phyloP scores from a whole-genome alignment of 1,140 invertebrate genomes.

The Rhyacophila brunnea region DNA sequence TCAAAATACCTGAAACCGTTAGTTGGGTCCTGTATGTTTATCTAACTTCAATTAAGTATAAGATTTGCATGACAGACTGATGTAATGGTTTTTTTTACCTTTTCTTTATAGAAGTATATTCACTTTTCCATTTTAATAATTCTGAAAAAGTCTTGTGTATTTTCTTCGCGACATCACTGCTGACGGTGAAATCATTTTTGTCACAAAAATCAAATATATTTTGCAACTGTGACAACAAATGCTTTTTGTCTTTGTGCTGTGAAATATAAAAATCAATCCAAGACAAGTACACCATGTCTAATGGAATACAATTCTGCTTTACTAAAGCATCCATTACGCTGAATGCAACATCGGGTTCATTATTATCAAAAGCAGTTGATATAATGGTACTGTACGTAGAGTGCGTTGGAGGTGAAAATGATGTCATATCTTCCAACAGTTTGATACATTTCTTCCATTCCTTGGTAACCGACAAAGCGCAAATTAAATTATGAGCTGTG shows the following conservation, averaged over 20 bases:
- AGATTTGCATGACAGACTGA: too few species aligned
- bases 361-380: constrained; percentile 55
- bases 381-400: constrained; percentile 51
- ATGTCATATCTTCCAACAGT: constrained; percentile 59
- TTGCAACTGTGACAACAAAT: constrained; percentile 45
- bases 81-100: constrained; percentile 25
- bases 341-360: constrained; percentile 55
- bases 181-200: constrained; percentile 40
- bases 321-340: constrained; percentile 53
- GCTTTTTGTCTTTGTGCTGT: constrained; percentile 44
- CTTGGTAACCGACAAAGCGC: constrained; percentile 60
- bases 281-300: constrained; percentile 40
- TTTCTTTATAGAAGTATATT: constrained; percentile 38
- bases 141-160: constrained; percentile 40
- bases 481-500: constrained; percentile 59
- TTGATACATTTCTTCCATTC: constrained; percentile 61
- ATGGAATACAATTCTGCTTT: constrained; percentile 34
- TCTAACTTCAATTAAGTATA: too few species aligned
- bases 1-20: too few species aligned
- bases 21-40: too few species aligned
- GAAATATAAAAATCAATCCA: constrained; percentile 51
- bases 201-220: constrained; percentile 52
- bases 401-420: constrained; percentile 41
- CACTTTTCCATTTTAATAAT: constrained; percentile 40
- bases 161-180: constrained; percentile 36